These are phyloP conservation scores for Mustela nigripes DNA, from an alignment of 2,113 vertebrate genomes.

Conservation along the genomic window DNA sequence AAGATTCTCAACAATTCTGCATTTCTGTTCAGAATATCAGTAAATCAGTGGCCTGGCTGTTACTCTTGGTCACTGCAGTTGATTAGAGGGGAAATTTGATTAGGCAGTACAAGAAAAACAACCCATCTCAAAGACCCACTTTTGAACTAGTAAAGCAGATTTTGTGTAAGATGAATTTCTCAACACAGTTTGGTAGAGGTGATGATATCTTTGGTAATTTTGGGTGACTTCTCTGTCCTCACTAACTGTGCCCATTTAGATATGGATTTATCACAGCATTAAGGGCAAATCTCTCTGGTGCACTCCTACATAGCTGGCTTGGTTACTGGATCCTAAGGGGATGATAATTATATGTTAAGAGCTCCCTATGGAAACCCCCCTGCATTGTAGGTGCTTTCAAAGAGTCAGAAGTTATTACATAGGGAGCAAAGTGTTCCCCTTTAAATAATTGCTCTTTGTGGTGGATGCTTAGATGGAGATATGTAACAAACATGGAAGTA, in stretches of 20 bases:
- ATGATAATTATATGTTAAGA: slow-evolving; percentile 46
- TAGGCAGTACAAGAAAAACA: slow-evolving; percentile 89
- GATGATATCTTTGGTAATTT: slow-evolving; percentile 93
- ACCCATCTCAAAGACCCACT: slow-evolving; percentile 89
- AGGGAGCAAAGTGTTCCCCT: slow-evolving; percentile 29
- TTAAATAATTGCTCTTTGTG: slow-evolving; percentile 67
- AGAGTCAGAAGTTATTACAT: slow-evolving; percentile 29
- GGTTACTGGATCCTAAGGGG: not conserved
- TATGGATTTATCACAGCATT: slow-evolving; percentile 4
- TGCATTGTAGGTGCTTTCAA: slow-evolving; percentile 55
- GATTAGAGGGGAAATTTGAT: slow-evolving; percentile 89
- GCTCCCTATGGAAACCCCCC: not conserved
- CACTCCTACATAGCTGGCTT: not conserved
- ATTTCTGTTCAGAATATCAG: slow-evolving; percentile 24
- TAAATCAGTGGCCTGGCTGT: slow-evolving; percentile 22
- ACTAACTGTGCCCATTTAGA: not conserved
- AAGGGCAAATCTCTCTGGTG: not conserved
- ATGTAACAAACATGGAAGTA: slow-evolving; percentile 95
- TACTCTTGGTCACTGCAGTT: slow-evolving; percentile 84
- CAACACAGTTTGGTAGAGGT: slow-evolving; percentile 92
- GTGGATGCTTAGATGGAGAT: slow-evolving; percentile 92
- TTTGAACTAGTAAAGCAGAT: slow-evolving; percentile 94
- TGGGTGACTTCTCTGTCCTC: not conserved
- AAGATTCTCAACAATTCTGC: not conserved
- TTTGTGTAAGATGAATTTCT: slow-evolving; percentile 91